Evolutionary conservation across 2,797 vertebrate species (phyloP).

Genomic region (Sternarchorhynchus goeldii): DNA sequence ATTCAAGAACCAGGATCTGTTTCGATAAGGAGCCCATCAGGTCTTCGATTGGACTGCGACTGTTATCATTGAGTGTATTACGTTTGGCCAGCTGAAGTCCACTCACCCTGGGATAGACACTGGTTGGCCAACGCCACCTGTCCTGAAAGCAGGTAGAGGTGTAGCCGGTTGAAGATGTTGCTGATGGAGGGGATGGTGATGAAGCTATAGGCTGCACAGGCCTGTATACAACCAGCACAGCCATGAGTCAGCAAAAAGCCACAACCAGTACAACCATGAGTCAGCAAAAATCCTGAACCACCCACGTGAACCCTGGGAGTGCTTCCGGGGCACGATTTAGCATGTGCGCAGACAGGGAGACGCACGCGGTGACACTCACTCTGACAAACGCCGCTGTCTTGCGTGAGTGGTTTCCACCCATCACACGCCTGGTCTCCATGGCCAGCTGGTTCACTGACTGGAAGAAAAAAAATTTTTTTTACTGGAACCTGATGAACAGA

Average conservation of each 20-base stretch:
- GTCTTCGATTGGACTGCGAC: no score
- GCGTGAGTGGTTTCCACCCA: conserved; percentile 93
- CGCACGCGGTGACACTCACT: conserved; percentile 72
- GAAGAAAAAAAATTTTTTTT: background rate
- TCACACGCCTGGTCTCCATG: conserved; percentile 94
- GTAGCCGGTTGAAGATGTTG: conserved; percentile 90
- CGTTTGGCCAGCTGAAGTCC: background rate
- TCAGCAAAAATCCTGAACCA: background rate
- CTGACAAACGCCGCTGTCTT: conserved; percentile 96
- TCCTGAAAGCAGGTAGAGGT: conserved; percentile 91
- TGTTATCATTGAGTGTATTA: no score
- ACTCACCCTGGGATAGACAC: conserved; percentile 96
- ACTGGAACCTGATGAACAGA: background rate
- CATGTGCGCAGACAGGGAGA: no score
- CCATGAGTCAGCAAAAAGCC: background rate
- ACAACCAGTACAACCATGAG: background rate
- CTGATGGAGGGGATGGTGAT: conserved; percentile 95
- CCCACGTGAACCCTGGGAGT: background rate
- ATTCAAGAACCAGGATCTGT: no score
- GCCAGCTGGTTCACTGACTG: conserved; percentile 94
- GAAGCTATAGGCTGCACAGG: conserved; percentile 97
- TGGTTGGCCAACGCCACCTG: conserved; percentile 96
- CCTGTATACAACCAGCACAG: conserved; percentile 69
- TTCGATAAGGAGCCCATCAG: no score
- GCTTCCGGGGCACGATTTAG: background rate